These are phyloP conservation scores for Aegypius monachus DNA, from an alignment of 2,113 vertebrate species.

Conservation along the genomic window DNA sequence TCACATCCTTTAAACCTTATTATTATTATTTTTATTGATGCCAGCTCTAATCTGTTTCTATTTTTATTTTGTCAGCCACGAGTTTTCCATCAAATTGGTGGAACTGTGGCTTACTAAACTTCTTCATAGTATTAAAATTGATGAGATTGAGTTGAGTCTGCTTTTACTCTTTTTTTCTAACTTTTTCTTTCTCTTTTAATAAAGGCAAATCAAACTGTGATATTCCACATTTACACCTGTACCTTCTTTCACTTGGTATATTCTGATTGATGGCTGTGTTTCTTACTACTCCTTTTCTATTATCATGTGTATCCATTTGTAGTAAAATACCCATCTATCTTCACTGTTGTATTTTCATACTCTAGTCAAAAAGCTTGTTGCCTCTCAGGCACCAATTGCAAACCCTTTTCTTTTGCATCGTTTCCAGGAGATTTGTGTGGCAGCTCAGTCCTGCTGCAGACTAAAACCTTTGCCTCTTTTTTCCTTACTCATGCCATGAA, in stretches of 20 bases:
- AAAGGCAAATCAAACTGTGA: constrained; percentile 53
- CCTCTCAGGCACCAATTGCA: background rate
- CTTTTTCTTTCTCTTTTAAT: constrained; percentile 43
- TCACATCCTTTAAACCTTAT: background rate
- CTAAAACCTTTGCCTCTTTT: constrained; percentile 51
- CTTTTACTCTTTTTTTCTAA: background rate
- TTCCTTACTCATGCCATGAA: constrained; percentile 62
- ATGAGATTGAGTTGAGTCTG: constrained; percentile 50
- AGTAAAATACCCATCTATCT: constrained; percentile 27
- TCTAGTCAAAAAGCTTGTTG: constrained; percentile 21
- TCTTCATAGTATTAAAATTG: constrained; percentile 58
- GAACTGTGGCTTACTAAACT: constrained; percentile 30
- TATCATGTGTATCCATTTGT: constrained; percentile 12
- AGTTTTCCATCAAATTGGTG: constrained; percentile 45
- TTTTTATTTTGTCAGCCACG: constrained; percentile 1
- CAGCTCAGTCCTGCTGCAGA: background rate
- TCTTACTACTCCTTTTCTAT: constrained; percentile 46
- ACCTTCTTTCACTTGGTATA: constrained; percentile 24
- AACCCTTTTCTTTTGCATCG: background rate
- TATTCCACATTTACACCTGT: constrained; percentile 60
- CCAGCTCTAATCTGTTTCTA: background rate
- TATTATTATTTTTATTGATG: background rate
- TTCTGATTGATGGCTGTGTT: constrained; percentile 41
- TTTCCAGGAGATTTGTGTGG: constrained; percentile 47
- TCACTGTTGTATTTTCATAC: constrained; percentile 52